Evolutionary conservation across 2,888 invertebrate species (phyloP).

Genomic region (Macrophya alboannulata): DNA sequence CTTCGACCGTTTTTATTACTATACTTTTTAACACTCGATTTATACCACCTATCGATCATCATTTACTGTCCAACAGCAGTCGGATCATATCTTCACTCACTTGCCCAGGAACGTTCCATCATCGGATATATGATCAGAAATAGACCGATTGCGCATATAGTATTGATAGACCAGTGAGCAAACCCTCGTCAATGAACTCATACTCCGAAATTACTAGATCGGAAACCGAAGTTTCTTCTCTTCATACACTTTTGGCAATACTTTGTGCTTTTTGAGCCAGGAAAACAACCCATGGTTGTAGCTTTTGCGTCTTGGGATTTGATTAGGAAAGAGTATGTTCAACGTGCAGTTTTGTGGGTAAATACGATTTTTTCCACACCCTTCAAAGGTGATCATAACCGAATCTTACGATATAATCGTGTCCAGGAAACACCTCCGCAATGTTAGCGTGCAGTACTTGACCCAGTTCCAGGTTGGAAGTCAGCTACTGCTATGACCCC

Average conservation of each 20-base stretch:
- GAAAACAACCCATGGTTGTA: too few species aligned
- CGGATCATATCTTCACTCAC: neutral
- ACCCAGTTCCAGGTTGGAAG: conserved; percentile 43
- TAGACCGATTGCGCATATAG: neutral
- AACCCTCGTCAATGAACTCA: neutral
- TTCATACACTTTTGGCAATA: neutral
- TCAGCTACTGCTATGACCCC: neutral
- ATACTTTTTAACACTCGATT: neutral
- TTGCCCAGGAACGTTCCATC: neutral
- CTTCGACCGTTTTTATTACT: neutral
- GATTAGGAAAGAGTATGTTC: too few species aligned
- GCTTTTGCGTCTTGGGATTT: too few species aligned
- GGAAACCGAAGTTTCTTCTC: neutral
- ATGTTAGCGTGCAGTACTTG: conserved; percentile 48
- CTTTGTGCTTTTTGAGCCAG: neutral
- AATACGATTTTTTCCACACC: too few species aligned
- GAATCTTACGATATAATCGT: neutral
- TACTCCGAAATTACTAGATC: neutral
- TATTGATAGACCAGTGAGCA: conserved; percentile 16
- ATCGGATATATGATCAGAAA: neutral
- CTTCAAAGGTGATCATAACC: neutral
- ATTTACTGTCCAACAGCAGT: too few species aligned
- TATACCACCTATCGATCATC: neutral
- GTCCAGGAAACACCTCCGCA: conserved; percentile 41
- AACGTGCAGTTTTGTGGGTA: neutral